Conservation (phyloP, 2,888 invertebrate species). For the Dasypogon diadema region DNA sequence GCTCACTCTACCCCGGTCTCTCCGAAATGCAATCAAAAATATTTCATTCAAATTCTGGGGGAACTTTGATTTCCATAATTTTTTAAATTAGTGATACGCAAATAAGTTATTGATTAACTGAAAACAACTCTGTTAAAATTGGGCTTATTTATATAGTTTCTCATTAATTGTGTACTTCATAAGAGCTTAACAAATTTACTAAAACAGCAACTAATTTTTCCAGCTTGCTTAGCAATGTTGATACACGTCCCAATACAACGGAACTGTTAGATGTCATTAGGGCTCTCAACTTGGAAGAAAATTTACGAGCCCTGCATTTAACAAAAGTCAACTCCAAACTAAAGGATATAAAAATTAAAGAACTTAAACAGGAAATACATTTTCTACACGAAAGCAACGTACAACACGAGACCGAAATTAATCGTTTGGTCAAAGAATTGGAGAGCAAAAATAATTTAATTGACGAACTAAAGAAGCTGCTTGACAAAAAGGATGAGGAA, state of each 20-base stretch:
- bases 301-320: slow-evolving; percentile 33
- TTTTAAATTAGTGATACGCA: too few species aligned
- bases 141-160: too few species aligned
- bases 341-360: slow-evolving; percentile 46
- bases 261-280: slow-evolving; percentile 52
- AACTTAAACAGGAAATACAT: slow-evolving; percentile 43
- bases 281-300: slow-evolving; percentile 46
- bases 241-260: slow-evolving; percentile 50
- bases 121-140: too few species aligned
- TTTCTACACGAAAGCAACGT: slow-evolving; percentile 28
- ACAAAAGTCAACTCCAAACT: slow-evolving; percentile 16
- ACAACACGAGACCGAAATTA: slow-evolving; percentile 17
- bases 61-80: too few species aligned
- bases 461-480: neutral
- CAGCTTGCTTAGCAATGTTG: slow-evolving; percentile 51
- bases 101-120: too few species aligned
- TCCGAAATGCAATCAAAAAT: too few species aligned
- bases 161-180: too few species aligned
- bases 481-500: slow-evolving; percentile 38
- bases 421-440: neutral
- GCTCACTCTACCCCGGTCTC: too few species aligned
- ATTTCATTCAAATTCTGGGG: too few species aligned
- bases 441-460: slow-evolving; percentile 38
- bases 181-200: slow-evolving; percentile 51
- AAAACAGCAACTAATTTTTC: slow-evolving; percentile 44